Evolutionary conservation across 2,888 invertebrate genomes (phyloP).

Genomic region (Mythimna loreyi): DNA sequence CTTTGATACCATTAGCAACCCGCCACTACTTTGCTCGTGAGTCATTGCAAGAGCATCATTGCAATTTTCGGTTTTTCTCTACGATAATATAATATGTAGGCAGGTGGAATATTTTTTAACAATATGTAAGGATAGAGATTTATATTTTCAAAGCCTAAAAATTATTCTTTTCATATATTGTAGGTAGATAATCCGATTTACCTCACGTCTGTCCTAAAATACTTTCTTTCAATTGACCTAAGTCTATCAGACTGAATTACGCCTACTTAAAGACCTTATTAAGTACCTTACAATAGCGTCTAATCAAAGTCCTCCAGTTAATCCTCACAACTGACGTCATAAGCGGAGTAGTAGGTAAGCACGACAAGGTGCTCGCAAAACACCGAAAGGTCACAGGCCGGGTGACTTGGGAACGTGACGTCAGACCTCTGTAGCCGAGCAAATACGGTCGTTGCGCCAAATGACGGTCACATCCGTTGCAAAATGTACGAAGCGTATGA

Average conservation of each 20-base stretch:
- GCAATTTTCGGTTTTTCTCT: too few species aligned
- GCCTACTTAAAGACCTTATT: slow-evolving; percentile 17
- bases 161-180: not conserved
- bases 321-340: slow-evolving; percentile 56
- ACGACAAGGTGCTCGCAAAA: slow-evolving; percentile 57
- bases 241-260: slow-evolving; percentile 19
- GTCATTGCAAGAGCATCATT: too few species aligned
- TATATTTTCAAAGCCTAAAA: not conserved
- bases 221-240: slow-evolving; percentile 14
- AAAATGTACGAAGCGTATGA: slow-evolving; percentile 59
- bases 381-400: slow-evolving; percentile 66
- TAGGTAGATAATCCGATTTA: slow-evolving; percentile 3
- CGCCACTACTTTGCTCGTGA: too few species aligned
- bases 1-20: too few species aligned
- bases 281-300: slow-evolving; percentile 37
- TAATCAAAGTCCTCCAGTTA: slow-evolving; percentile 49
- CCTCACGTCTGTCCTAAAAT: slow-evolving; percentile 1
- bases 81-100: too few species aligned
- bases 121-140: too few species aligned
- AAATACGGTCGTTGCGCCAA: slow-evolving; percentile 65
- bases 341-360: slow-evolving; percentile 46
- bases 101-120: too few species aligned
- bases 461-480: slow-evolving; percentile 68
- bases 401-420: slow-evolving; percentile 60
- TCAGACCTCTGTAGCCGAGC: slow-evolving; percentile 59